Evolutionary conservation across 2,888 invertebrate species (phyloP).

Genomic region (Dorcus parallelipipedus): DNA sequence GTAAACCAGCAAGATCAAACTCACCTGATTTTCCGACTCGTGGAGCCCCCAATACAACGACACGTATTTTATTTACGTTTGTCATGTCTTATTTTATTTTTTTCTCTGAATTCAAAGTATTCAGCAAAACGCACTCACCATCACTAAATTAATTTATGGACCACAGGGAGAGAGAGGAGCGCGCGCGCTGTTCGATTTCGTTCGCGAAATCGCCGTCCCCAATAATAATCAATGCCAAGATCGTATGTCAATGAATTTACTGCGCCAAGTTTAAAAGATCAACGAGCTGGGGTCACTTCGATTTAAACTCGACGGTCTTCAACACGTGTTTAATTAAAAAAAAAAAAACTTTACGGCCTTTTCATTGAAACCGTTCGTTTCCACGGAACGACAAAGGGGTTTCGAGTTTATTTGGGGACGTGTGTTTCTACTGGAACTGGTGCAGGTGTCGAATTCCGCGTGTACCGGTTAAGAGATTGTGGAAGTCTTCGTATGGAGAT

Average conservation of each 20-base stretch:
- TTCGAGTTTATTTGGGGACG: neutral
- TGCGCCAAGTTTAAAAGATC: neutral
- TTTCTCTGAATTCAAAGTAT: neutral
- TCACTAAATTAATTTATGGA: neutral
- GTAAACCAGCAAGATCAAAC: neutral
- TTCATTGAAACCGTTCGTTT: neutral
- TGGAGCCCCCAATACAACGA: constrained; percentile 74
- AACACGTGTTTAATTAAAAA: neutral
- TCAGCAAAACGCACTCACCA: neutral
- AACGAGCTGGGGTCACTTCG: neutral
- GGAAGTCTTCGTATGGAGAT: constrained; percentile 1
- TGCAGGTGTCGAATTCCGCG: constrained; percentile 1
- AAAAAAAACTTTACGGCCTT: neutral
- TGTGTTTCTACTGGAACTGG: neutral
- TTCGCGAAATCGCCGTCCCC: neutral
- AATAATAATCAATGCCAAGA: neutral
- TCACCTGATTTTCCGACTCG: constrained; percentile 76
- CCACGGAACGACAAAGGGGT: no score
- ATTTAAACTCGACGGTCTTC: neutral
- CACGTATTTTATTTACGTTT: constrained; percentile 75
- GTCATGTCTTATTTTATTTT: constrained; percentile 53
- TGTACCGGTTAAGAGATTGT: neutral
- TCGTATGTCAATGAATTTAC: neutral
- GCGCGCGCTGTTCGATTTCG: neutral
- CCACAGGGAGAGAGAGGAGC: no score